phyloP scores from a whole-genome alignment of 2,888 invertebrate species.

The Nezara viridula region DNA sequence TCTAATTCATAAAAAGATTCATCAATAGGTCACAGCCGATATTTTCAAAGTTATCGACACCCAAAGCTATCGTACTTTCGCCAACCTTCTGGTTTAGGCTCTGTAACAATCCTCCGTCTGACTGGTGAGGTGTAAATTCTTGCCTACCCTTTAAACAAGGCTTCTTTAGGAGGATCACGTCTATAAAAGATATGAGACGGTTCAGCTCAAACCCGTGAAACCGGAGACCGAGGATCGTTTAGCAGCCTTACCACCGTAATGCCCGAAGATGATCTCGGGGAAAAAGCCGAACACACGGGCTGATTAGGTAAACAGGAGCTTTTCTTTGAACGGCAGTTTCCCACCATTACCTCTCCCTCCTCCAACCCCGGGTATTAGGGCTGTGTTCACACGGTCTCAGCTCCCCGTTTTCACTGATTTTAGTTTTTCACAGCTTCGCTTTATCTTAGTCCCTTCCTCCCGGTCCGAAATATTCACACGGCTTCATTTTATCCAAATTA shows the following conservation, averaged over 20 bases:
- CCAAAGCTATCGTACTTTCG: too few species aligned
- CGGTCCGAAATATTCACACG: neutral
- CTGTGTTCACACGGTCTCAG: neutral
- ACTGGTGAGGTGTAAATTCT: neutral
- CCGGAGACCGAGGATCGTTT: neutral
- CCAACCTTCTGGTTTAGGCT: too few species aligned
- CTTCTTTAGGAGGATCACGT: neutral
- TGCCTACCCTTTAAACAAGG: neutral
- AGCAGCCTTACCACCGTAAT: neutral
- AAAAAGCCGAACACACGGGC: slow-evolving; percentile 35
- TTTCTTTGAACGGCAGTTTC: slow-evolving; percentile 28
- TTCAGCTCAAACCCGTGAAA: neutral
- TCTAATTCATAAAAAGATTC: too few species aligned
- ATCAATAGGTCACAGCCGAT: too few species aligned
- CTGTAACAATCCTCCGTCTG: neutral
- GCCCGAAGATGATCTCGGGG: neutral
- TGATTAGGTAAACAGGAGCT: slow-evolving; percentile 37
- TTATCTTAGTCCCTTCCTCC: neutral
- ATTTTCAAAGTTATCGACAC: too few species aligned
- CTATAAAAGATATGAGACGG: neutral
- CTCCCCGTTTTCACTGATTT: slow-evolving; percentile 17
- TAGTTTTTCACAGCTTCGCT: slow-evolving; percentile 17
- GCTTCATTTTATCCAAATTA: neutral
- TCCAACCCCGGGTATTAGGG: neutral
- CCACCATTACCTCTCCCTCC: slow-evolving; percentile 33